Evolutionary conservation across 2,888 invertebrate genomes (phyloP), one percentile per base, ranked within the genome.

Genomic region (Trichogramma evanescens): DNA sequence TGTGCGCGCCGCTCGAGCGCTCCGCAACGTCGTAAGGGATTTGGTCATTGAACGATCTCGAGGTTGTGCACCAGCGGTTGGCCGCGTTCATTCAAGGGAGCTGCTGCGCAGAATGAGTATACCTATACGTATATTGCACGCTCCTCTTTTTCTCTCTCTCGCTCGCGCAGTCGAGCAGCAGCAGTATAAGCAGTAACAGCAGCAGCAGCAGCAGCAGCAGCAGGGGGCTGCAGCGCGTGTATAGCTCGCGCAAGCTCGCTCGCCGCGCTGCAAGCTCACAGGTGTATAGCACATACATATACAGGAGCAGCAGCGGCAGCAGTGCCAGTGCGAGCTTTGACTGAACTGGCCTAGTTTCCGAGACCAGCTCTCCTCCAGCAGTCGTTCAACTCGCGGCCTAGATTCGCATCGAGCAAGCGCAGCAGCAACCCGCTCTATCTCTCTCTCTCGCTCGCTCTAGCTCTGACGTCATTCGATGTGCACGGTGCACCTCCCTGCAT

Each of bases 371-470:
- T 66, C 71, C 73, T 72, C 69, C 68, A 72, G 70, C 71, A 75
- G 75, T 76, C 75, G 74, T 76, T 76, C 75, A 76, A 76, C 75
- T 73, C 75, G 71, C 73, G 75, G 70, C 74, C 75, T 74, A 75
- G 72, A 72, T 76, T 72, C 68, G 65, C 67, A 53, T 40, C 55
- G 58, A 26, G 26, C 26, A 26, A 26, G 26, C 26, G 26, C 26
- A 26, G 26, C 26, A 26, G 26, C 26, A 26, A 26, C 26, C 26
- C 26, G 26, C 26, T 26, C 26, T 26, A 26, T 26, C 26, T 26
- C 26, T 26, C 26, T 26, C 26, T 13, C 13, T 13, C 13, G 13
- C 13, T 26, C 26, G 26, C 26, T 26, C 9, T 46, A 10, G 13
- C 65, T 62, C 71, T 73, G 74, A 74, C 74, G 74, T 74, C 74